A percentile compares a stretch with the other conserved stretches of the same genome.
Conservation (phyloP, 1,140 invertebrate species). For the Pogonomyrmex barbatus region DNA sequence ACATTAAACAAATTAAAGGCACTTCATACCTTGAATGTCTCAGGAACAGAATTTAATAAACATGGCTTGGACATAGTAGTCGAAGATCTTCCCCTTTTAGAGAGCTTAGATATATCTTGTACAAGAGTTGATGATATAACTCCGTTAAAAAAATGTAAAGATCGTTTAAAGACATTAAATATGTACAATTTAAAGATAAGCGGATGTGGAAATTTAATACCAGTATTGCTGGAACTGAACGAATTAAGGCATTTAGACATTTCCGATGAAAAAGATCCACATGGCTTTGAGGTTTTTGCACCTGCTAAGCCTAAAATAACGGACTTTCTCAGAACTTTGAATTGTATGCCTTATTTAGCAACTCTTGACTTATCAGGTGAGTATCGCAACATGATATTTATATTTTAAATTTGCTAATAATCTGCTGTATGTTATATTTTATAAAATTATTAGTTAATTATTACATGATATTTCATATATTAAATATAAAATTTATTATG, state of each 20-base stretch:
- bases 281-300: slow-evolving; percentile 85
- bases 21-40: slow-evolving; percentile 90
- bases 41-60: slow-evolving; percentile 91
- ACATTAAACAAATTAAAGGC: slow-evolving; percentile 88
- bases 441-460: slow-evolving; percentile 30
- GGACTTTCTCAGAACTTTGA: slow-evolving; percentile 85
- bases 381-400: slow-evolving; percentile 11
- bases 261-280: slow-evolving; percentile 87
- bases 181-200: slow-evolving; percentile 89
- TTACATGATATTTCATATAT: slow-evolving; percentile 12
- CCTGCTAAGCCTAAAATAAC: slow-evolving; percentile 84
- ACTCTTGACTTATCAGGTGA: slow-evolving; percentile 91
- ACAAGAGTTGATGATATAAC: slow-evolving; percentile 90
- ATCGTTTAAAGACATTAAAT: slow-evolving; percentile 88
- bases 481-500: slow-evolving; percentile 49
- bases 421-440: not conserved
- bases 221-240: slow-evolving; percentile 87
- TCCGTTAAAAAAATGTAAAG: slow-evolving; percentile 88
- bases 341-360: slow-evolving; percentile 88
- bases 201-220: slow-evolving; percentile 85
- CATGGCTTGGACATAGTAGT: slow-evolving; percentile 90
- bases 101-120: slow-evolving; percentile 90
- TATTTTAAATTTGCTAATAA: not conserved
- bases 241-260: slow-evolving; percentile 89
- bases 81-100: slow-evolving; percentile 89